These are phyloP conservation scores for Lepisosteus oculatus DNA, from an alignment of 2,113 vertebrate species.

Conservation along the genomic window DNA sequence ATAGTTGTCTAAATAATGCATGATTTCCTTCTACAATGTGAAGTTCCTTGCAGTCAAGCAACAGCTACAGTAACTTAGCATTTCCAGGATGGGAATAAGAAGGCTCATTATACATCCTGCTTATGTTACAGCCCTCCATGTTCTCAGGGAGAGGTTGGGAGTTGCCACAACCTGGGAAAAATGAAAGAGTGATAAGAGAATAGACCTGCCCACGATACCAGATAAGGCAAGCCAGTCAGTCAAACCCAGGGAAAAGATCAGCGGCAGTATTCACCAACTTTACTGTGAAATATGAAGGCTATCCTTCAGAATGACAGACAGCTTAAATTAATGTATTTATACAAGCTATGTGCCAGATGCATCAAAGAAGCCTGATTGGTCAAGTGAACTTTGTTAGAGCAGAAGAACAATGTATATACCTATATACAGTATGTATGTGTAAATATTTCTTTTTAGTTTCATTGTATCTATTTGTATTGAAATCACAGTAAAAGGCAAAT, in stretches of 20 bases:
- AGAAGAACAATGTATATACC: no score
- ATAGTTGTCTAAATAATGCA: constrained; percentile 44
- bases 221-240: constrained; percentile 46
- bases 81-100: constrained; percentile 33
- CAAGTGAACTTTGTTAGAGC: no score
- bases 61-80: constrained; percentile 50
- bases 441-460: no score
- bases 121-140: constrained; percentile 50
- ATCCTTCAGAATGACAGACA: constrained; percentile 45
- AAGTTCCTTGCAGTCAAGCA: constrained; percentile 31
- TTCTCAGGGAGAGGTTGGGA: constrained; percentile 31
- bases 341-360: constrained; percentile 34
- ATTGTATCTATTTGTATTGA: no score
- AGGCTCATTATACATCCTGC: constrained; percentile 54
- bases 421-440: no score
- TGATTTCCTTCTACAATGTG: constrained; percentile 42
- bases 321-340: constrained; percentile 48
- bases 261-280: constrained; percentile 23
- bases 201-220: constrained; percentile 40
- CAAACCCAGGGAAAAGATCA: constrained; percentile 40
- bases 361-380: no score
- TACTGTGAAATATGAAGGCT: constrained; percentile 42
- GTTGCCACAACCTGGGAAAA: constrained; percentile 32
- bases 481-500: no score
- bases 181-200: constrained; percentile 43